Evolutionary conservation across 1,140 invertebrate genomes (phyloP), one percentile per base, ranked within the genome.

Genomic region (Lanistes nyassanus): DNA sequence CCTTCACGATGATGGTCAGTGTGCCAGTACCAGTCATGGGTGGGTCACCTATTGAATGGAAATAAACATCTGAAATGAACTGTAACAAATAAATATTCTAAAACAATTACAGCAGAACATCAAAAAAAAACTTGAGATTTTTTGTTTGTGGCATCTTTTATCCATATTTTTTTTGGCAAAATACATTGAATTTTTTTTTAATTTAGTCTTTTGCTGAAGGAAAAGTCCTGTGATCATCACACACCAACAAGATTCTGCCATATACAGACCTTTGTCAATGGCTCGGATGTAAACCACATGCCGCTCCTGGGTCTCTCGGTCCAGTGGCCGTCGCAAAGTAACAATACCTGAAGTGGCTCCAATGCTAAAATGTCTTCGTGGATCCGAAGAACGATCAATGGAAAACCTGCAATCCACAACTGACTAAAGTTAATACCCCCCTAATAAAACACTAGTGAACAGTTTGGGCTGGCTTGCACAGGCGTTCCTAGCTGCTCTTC

Each of bases 11-110:
- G 0, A 99, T 95, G 0, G 95, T 97, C 26, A 99, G 90, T 2
- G 96, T 98, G 0, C 97, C 97, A 2, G 97, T 98, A 5, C 97
- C 97, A 7, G 97, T 99, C 90, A 96, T 95, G 0, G 96, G 94
- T 13, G 97, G 97, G 66, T 84, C 81, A 76, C 90, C 90, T 90
- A 75, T 6, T 42, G 56, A 31, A 62, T 26, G 71, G 55, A 26
- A 75, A 19, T 29, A n/a, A 37, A 21, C n/a, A 23, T 6, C 34
- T 64, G 23, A 39, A 37, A 72, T 29, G n/a, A 65, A 13, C 31
- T 34, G 0, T 23, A 11, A n/a, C 56, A 11, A 9, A 11, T 31
- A n/a, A 9, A n/a, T 1, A n/a, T 31, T 31, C 56, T 31, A n/a
- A 11, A n/a, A 60, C 23, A 11, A 11, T 26, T 23, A 58, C 56